Conservation (phyloP, 2,888 invertebrate species). For the Pediacus dermestoides region DNA sequence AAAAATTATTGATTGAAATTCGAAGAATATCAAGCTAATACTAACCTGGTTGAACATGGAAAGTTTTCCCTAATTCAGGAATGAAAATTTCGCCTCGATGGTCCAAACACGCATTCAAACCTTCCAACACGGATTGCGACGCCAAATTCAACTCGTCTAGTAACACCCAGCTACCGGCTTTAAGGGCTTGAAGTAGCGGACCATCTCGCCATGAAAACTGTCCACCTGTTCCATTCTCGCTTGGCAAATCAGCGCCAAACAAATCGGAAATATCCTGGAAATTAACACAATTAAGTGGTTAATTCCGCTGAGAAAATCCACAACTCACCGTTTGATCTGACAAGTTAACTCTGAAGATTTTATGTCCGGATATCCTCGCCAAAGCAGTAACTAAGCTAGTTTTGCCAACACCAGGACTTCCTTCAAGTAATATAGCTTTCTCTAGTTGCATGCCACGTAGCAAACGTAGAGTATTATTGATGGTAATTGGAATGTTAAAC, state of each 20-base stretch:
- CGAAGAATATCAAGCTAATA: neutral
- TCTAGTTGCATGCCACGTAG: conserved; percentile 85
- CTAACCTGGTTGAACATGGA: conserved; percentile 61
- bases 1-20: no score
- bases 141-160: conserved; percentile 98
- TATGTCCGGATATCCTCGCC: conserved; percentile 78
- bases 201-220: conserved; percentile 96
- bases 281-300: conserved; percentile 5
- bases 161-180: conserved; percentile 92
- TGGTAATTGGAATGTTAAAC: conserved; percentile 75
- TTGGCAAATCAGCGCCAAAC: conserved; percentile 96
- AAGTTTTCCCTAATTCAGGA: conserved; percentile 87
- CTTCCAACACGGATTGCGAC: conserved; percentile 97
- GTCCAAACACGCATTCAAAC: conserved; percentile 96
- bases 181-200: conserved; percentile 87
- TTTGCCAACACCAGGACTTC: conserved; percentile 97
- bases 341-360: conserved; percentile 89
- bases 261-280: conserved; percentile 89
- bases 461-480: conserved; percentile 77
- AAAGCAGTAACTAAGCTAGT: conserved; percentile 90
- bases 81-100: conserved; percentile 95
- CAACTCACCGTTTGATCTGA: conserved; percentile 92
- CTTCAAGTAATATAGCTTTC: conserved; percentile 92
- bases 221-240: conserved; percentile 80
- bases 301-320: neutral